Base-by-base conservation (phyloP, 2,888 invertebrate species). In the Asteroscopus sphinx region DNA sequence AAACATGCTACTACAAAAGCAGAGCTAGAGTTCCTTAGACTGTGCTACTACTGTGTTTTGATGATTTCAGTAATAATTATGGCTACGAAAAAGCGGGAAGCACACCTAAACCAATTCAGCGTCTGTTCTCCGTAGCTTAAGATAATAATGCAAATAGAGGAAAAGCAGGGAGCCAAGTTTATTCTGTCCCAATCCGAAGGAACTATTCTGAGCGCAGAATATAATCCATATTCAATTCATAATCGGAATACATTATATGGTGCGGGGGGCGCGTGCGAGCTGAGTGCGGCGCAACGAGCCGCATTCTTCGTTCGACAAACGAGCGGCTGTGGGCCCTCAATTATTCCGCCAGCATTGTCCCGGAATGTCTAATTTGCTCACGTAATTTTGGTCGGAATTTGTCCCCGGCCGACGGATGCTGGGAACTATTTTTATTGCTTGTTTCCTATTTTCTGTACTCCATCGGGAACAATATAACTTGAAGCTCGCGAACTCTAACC, bases 341-440 rank as follows among this genome's bases (percentile, higher is more conserved):
- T 91, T 91, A 93, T 88, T 90, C 86, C 86, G 81, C 83, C 82
- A 80, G 85, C 88, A 87, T 89, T 92, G 90, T 88, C 85, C 90
- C 79, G 92, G 93, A 93, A 93, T 93, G 92, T 92, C 89, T 93
- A 92, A 93, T 93, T 93, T 93, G 90, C 91, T 92, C 93, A 93
- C 94, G 93, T 93, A 92, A 93, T 93, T 88, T 92, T 88, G 87
- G 85, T 80, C 81, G 92, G 92, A 92, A 93, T 93, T 87, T 81
- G 89, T 90, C 91, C 90, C 88, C 77, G 83, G 88, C 85, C 86
- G 87, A 85, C 88, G 88, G 89, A 87, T 85, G 88, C 82, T 83
- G 76, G 82, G 84, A 92, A 92, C 92, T 92, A 93, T 94, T 94
- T 94, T 94, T 93, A 93, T 93, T 92, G 90, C 89, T 87, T 89